These are phyloP conservation scores for Nesogale talazaci DNA, from an alignment of 2,113 vertebrate genomes.

Conservation along the genomic window DNA sequence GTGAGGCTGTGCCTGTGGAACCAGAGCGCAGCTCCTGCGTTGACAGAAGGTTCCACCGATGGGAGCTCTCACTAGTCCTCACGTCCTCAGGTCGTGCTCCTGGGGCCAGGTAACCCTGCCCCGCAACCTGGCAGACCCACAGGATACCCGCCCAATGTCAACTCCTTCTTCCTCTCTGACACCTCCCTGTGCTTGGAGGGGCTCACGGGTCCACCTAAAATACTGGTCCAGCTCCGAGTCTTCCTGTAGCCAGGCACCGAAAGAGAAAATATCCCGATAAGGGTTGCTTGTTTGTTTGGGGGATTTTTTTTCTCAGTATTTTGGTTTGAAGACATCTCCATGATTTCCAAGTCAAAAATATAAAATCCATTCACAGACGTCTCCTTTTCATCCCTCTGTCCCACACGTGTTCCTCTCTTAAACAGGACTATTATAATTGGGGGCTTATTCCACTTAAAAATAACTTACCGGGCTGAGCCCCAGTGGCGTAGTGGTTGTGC, in stretches of 20 bases:
- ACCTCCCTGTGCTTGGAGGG: not conserved
- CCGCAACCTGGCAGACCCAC: not conserved
- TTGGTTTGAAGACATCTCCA: not conserved
- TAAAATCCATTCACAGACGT: not conserved
- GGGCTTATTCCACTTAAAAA: not conserved
- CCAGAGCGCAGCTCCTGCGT: not conserved
- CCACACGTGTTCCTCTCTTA: not conserved
- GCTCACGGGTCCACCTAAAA: not conserved
- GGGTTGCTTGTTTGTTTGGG: not conserved
- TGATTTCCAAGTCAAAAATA: not conserved
- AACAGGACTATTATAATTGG: not conserved
- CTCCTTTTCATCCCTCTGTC: not conserved
- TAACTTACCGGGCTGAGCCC: too few species aligned
- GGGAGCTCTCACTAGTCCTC: not conserved
- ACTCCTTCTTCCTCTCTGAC: too few species aligned
- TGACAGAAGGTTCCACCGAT: accelerated
- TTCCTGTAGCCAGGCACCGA: not conserved
- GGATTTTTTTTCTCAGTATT: not conserved
- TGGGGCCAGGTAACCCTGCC: not conserved
- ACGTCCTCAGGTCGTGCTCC: accelerated
- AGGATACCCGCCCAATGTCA: too few species aligned
- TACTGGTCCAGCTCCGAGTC: not conserved
- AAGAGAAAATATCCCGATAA: not conserved
- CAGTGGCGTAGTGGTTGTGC: too few species aligned
- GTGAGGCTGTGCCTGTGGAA: accelerated